Conservation (phyloP, 2,888 invertebrate genomes). For the Norana najaformis region DNA sequence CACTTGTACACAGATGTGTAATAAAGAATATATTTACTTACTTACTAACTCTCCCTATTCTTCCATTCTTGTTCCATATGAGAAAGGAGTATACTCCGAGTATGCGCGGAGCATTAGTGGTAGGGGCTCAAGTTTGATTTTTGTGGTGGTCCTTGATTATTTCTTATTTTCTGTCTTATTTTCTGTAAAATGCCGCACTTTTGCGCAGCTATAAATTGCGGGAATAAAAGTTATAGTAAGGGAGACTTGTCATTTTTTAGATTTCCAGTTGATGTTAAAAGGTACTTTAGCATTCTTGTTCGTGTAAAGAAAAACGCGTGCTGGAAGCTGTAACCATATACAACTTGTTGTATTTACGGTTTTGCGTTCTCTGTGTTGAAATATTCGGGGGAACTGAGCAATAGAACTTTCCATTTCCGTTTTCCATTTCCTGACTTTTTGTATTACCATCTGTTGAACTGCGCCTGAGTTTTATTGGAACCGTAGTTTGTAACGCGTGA, state of each 20-base stretch:
- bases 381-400: no score
- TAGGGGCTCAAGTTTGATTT: neutral
- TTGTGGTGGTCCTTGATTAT: no score
- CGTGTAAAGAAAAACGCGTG: neutral
- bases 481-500: no score
- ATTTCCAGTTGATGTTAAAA: neutral
- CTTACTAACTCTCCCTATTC: no score
- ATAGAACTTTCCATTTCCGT: no score
- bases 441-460: no score
- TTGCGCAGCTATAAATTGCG: neutral
- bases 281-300: neutral
- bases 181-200: neutral
- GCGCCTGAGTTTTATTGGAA: no score
- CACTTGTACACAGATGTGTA: no score
- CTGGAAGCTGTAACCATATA: no score
- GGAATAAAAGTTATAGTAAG: neutral
- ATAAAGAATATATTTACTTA: no score
- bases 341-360: neutral
- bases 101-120: neutral
- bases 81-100: neutral
- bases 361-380: no score
- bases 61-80: neutral
- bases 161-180: neutral
- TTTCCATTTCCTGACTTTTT: no score
- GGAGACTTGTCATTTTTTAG: neutral